Evolutionary conservation across 2,888 invertebrate species (phyloP).

Genomic region (Mythimna lalbum): DNA sequence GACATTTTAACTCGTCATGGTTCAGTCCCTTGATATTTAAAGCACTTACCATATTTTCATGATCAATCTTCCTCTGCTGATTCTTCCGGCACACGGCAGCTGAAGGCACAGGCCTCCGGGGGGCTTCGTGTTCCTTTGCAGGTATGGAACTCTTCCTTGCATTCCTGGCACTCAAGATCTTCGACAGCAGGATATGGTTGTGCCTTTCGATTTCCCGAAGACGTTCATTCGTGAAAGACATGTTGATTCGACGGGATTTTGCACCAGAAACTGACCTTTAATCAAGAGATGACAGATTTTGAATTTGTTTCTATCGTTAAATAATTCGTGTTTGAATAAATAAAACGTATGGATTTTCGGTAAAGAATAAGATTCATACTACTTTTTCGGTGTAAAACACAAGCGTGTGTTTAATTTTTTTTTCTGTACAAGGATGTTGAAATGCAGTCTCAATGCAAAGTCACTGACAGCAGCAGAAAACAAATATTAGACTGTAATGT

Average conservation of each 20-base stretch:
- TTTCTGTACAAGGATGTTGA: neutral
- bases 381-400: neutral
- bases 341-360: neutral
- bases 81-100: constrained; percentile 89
- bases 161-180: constrained; percentile 89
- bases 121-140: constrained; percentile 66
- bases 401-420: neutral
- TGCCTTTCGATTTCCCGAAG: constrained; percentile 91
- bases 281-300: constrained; percentile 19
- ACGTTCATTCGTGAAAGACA: constrained; percentile 91
- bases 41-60: constrained; percentile 89
- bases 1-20: too few species aligned
- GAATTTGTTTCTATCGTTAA: neutral
- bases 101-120: constrained; percentile 75
- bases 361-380: neutral
- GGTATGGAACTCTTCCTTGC: constrained; percentile 80
- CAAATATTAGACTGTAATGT: too few species aligned
- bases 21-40: neutral
- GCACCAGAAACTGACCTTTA: constrained; percentile 80
- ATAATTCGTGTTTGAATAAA: neutral
- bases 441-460: too few species aligned
- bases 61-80: constrained; percentile 90
- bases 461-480: too few species aligned
- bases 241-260: constrained; percentile 80
- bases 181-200: constrained; percentile 90